Evolutionary conservation across 2,113 vertebrate genomes (phyloP).

Genomic region (Centropus unirufus): DNA sequence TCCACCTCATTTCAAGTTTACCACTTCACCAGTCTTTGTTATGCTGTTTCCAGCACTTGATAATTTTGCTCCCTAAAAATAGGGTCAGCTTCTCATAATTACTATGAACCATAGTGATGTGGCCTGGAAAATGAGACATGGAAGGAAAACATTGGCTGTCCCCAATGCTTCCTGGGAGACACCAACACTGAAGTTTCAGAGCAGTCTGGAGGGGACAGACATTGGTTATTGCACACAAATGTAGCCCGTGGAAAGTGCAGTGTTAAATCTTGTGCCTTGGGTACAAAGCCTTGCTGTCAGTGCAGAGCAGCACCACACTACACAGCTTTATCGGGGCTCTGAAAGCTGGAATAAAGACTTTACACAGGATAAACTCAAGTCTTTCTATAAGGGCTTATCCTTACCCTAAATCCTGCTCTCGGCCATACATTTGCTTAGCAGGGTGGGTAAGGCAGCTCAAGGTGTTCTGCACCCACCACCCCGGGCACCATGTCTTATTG

Average conservation of each 20-base stretch:
- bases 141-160: neutral
- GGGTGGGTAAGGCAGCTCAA: neutral
- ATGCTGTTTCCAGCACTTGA: neutral
- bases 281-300: neutral
- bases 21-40: neutral
- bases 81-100: neutral
- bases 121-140: rapidly evolving
- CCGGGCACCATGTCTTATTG: neutral
- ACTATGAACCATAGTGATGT: neutral
- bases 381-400: neutral
- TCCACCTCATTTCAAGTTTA: slow-evolving; percentile 4
- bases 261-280: neutral
- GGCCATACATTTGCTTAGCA: neutral
- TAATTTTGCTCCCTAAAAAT: neutral
- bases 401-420: neutral
- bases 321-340: neutral
- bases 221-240: neutral
- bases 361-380: neutral
- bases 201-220: neutral
- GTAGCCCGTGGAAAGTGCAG: neutral
- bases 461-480: neutral
- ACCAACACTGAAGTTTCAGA: neutral
- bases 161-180: neutral
- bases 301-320: rapidly evolving
- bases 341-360: neutral